Evolutionary conservation across 23 tunicate species (phyloP).

Genomic region (Halocynthia aurantium): DNA sequence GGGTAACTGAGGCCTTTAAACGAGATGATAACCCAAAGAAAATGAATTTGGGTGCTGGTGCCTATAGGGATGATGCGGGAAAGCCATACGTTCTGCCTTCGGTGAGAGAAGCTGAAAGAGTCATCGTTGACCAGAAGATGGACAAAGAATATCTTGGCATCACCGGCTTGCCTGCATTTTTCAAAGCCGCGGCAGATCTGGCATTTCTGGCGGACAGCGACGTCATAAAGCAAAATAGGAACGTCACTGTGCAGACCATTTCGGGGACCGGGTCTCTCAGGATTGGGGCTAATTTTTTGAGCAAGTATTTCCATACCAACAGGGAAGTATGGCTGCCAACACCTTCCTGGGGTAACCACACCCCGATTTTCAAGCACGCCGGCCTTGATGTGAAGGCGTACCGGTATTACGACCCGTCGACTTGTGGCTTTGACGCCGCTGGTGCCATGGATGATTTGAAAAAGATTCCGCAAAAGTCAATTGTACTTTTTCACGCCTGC

Average conservation of each 20-base stretch:
- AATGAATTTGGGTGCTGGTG: constrained; percentile 93
- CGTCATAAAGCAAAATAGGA: constrained; percentile 47
- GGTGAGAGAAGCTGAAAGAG: constrained; percentile 68
- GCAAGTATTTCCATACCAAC: constrained; percentile 38
- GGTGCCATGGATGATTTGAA: constrained; percentile 84
- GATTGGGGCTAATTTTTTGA: constrained; percentile 83
- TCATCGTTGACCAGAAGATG: constrained; percentile 16
- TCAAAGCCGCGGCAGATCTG: constrained; percentile 87
- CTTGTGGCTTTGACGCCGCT: constrained; percentile 91
- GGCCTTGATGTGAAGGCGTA: constrained; percentile 64
- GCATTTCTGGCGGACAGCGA: constrained; percentile 64
- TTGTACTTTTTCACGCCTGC: constrained; percentile 92
- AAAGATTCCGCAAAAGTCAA: constrained; percentile 67
- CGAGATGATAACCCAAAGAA: constrained; percentile 69
- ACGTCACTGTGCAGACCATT: constrained; percentile 88
- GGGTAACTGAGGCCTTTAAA: constrained; percentile 95
- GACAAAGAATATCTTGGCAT: constrained; percentile 95
- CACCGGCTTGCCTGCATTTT: constrained; percentile 88
- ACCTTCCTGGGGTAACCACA: constrained; percentile 96
- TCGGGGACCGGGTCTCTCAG: constrained; percentile 93
- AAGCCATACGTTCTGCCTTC: constrained; percentile 90
- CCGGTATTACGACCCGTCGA: constrained; percentile 79
- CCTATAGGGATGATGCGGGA: constrained; percentile 88
- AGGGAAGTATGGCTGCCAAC: constrained; percentile 77
- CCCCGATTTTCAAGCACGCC: constrained; percentile 88